Percentiles rank a stretch among this genome's conserved stretches.
phyloP scores from a whole-genome alignment of 2,797 vertebrate genomes.

The Oophaga sylvatica region DNA sequence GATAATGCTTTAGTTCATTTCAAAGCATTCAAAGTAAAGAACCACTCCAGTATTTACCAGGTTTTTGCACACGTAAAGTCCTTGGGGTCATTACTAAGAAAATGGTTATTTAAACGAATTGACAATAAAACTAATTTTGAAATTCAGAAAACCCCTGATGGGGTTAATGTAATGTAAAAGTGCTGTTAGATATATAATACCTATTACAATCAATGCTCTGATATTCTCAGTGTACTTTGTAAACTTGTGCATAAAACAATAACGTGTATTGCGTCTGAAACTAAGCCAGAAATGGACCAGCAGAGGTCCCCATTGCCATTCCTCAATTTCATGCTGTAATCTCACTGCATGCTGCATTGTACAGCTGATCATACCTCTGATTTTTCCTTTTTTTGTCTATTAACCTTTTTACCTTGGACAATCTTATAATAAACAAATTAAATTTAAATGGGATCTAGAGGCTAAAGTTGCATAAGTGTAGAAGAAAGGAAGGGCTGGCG shows the following conservation, averaged over 20 bases:
- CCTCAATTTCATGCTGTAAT: neutral
- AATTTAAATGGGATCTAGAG: neutral
- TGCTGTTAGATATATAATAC: neutral
- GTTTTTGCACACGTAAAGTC: too few relatives aligned
- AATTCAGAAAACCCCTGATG: too few relatives aligned
- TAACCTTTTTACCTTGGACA: neutral
- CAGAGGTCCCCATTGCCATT: slow-evolving; percentile 41
- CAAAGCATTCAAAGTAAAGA: too few relatives aligned
- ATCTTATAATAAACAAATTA: neutral
- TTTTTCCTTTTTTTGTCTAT: neutral
- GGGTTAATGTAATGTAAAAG: neutral
- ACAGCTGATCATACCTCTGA: neutral
- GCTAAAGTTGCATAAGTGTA: neutral
- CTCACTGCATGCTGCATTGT: neutral
- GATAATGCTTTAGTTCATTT: too few relatives aligned
- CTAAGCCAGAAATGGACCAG: neutral
- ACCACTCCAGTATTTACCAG: too few relatives aligned
- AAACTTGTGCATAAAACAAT: neutral
- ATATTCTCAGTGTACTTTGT: neutral
- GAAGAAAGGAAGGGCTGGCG: neutral
- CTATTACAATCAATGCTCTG: neutral
- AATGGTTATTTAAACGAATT: too few relatives aligned
- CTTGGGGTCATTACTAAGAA: too few relatives aligned
- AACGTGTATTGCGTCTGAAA: neutral
- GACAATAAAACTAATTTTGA: too few relatives aligned